Conservation (phyloP, 2,797 vertebrate genomes). For the Pseudochaenichthys georgianus region DNA sequence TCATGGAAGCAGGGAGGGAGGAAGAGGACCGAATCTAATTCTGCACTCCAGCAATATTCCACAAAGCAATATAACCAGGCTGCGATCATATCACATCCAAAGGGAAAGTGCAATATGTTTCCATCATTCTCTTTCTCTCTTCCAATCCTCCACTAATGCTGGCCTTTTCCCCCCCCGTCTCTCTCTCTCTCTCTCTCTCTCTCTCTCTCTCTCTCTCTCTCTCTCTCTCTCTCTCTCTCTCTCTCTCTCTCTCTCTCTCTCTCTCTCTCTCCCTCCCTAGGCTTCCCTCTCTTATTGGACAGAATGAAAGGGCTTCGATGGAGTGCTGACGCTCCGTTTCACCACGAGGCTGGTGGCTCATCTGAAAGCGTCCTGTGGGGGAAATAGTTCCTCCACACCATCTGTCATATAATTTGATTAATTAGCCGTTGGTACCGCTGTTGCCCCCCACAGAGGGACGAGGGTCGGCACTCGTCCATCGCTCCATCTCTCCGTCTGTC, state of each 20-base stretch:
- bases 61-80: constrained; percentile 81
- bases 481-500: constrained; percentile 76
- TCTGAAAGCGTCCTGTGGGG: constrained; percentile 69
- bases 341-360: constrained; percentile 54
- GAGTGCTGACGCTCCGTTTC: constrained; percentile 65
- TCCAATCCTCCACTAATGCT: constrained; percentile 60
- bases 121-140: constrained; percentile 72
- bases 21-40: constrained; percentile 78
- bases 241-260: not conserved
- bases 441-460: constrained; percentile 70
- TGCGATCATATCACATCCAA: constrained; percentile 80
- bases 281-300: constrained; percentile 58
- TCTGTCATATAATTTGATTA: constrained; percentile 79
- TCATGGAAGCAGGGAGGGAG: constrained; percentile 67
- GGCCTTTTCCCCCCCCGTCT: constrained; percentile 25
- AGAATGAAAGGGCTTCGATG: constrained; percentile 61
- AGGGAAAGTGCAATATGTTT: constrained; percentile 80
- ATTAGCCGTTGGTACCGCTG: constrained; percentile 74
- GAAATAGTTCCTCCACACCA: constrained; percentile 71
- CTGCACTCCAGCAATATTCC: constrained; percentile 80
- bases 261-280: constrained; percentile 10
- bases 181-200: not conserved
- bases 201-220: not conserved
- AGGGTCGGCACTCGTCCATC: constrained; percentile 72
- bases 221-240: not conserved